phyloP scores from a whole-genome alignment of 2,888 invertebrate species.

The Ctenicera cuprea region DNA sequence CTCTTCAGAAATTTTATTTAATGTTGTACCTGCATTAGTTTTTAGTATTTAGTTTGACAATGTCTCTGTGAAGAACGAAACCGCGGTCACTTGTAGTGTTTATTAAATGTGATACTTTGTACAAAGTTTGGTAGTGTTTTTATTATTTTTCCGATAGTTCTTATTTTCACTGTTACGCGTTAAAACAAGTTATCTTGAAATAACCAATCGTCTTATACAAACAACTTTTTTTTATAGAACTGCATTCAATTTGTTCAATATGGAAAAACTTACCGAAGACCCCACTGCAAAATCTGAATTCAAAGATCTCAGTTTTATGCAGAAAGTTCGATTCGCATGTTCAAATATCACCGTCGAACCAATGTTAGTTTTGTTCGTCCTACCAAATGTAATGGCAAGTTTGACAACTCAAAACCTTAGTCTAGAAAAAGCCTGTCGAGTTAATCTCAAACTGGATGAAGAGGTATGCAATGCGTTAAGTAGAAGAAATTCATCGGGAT shows the following conservation, averaged over 20 bases:
- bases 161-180: too few species aligned
- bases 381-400: conserved; percentile 76
- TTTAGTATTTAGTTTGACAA: too few species aligned
- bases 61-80: too few species aligned
- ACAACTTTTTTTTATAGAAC: too few species aligned
- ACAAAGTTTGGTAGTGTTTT: too few species aligned
- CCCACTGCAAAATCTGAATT: neutral
- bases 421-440: conserved; percentile 88
- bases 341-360: conserved; percentile 67
- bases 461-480: conserved; percentile 84
- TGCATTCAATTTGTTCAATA: neutral
- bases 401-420: conserved; percentile 88
- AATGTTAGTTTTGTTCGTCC: conserved; percentile 80
- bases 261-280: neutral
- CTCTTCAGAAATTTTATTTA: too few species aligned
- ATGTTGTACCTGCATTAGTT: too few species aligned
- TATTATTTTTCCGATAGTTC: too few species aligned
- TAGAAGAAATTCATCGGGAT: conserved; percentile 79
- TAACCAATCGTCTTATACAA: too few species aligned
- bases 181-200: too few species aligned
- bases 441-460: conserved; percentile 82
- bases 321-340: conserved; percentile 16
- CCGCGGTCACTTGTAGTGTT: too few species aligned
- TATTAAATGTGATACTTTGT: too few species aligned
- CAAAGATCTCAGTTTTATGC: conserved; percentile 2